Evolutionary conservation across 2,113 vertebrate species (phyloP), one percentile per base, ranked within the genome.

Genomic region (Pteruthius melanotis): DNA sequence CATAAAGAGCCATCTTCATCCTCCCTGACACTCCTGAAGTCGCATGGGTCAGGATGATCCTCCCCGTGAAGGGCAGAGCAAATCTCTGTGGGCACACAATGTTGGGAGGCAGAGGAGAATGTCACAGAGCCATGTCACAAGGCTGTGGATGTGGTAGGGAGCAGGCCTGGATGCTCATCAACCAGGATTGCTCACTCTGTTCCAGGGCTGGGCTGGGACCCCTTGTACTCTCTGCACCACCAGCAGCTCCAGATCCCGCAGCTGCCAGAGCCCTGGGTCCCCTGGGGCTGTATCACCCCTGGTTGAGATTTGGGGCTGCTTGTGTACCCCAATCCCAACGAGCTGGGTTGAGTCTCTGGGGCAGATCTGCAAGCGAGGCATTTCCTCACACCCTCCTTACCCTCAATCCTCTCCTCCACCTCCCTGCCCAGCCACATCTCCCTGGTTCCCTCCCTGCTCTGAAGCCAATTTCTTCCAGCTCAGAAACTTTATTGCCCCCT

Each of bases 41-140:
- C 1, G 4, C 12, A 13, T 68, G 56, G 16, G 28, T 83, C 33
- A 60, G 60, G 23, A 50, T 40, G n/a, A 61, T 10, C 15, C 11
- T 14, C 26, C 11, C 31, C 6, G 0, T 0, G 1, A 37, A 78
- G 52, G 19, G 16, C 44, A 83, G 30, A 83, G 54, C 0, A 6
- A 45, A 49, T 75, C 31, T 50, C 68, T 31, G 13, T 16, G 68
- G 40, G 59, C 44, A 60, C 15, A 30, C 39, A 33, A 2, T 1
- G 37, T 3, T 52, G 64, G 33, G 59, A 54, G 26, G 42, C 54
- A 74, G 60, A 76, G 49, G 16, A 80, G 4, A 77, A 9, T 16
- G n/a, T n/a, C n/a, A n/a, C n/a, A n/a, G n/a, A n/a, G n/a, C 7
- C 1, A 0, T 0, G 0, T 56, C 0, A 0, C 27, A 17, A 39